Evolutionary conservation across 2,797 vertebrate genomes (phyloP).

Genomic region (Chromis chromis): DNA sequence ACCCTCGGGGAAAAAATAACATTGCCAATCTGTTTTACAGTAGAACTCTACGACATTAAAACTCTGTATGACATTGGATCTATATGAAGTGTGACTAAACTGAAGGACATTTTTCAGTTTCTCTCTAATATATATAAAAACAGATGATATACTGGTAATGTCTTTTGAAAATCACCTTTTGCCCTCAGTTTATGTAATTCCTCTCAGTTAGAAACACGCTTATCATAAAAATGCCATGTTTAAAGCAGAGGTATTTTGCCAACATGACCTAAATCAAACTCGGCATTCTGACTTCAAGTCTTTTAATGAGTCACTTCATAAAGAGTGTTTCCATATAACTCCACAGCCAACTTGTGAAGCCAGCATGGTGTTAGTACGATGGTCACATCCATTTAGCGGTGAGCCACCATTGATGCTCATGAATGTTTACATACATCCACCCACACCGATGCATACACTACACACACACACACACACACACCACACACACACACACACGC

Average conservation of each 20-base stretch:
- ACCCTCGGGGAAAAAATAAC: conserved; percentile 69
- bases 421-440: conserved; percentile 46
- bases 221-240: background rate
- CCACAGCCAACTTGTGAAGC: conserved; percentile 37
- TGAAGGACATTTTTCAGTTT: conserved; percentile 44
- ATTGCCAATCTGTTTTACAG: conserved; percentile 68
- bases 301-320: conserved; percentile 29
- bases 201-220: background rate
- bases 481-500: background rate
- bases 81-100: conserved; percentile 52
- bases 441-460: conserved; percentile 11
- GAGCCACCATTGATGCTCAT: conserved; percentile 64
- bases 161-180: background rate
- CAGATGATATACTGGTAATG: background rate
- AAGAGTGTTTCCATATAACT: conserved; percentile 22
- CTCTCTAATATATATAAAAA: conserved; percentile 2
- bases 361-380: conserved; percentile 40
- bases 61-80: conserved; percentile 37
- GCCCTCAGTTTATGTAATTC: background rate
- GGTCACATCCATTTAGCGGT: conserved; percentile 46
- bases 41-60: conserved; percentile 55
- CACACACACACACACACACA: background rate
- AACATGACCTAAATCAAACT: conserved; percentile 6
- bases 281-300: conserved; percentile 1
- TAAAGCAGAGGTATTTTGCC: background rate